Evolutionary conservation across 2,797 vertebrate genomes (phyloP), one percentile per base, ranked within the genome.

Genomic region (Lateolabrax maculatus): DNA sequence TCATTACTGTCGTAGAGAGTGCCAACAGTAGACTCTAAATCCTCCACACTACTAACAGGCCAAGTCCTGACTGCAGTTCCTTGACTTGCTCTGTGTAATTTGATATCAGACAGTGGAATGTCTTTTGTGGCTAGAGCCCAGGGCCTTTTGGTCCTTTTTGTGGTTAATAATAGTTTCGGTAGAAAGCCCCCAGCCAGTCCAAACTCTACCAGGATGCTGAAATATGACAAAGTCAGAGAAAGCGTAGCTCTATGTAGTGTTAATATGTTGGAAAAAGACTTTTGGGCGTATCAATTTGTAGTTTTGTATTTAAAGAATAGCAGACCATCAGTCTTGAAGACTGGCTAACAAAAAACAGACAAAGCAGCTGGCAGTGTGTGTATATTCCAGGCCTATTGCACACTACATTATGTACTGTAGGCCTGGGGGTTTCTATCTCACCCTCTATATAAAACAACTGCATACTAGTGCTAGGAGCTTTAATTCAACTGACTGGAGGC

Each of bases 401-500:
- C 81, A 86, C 70, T 73, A 84, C 84, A 89, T 85, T 84, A 84
- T 87, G 75, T 81, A 68, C 75, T 75, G 73, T 56, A 71, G 77
- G 75, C 89, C 84, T 60, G 2, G 15, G 80, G 87, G 61, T 68
- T 83, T 79, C 80, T 75, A 15, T 83, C 71, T 85, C 83, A 58
- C 71, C 74, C 60, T 83, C 83, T 61, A 63, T 77, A 83, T 85
- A 75, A 84, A 88, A 78, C 84, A 82, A 82, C 71, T 79, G 76
- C 82, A 70, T 64, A 69, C 79, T 58, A 80, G 70, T 66, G 82
- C 87, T 87, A 71, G 79, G 71, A 89, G 89, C 87, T 89, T 92
- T 90, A 90, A 89, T 91, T 93, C 87, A 85, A 87, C 85, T 90
- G 89, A 88, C 90, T 92, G 77, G 63, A 79, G 89, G 90, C 91